phyloP scores from a whole-genome alignment of 2,797 vertebrate genomes.

The Liparis tanakae region DNA sequence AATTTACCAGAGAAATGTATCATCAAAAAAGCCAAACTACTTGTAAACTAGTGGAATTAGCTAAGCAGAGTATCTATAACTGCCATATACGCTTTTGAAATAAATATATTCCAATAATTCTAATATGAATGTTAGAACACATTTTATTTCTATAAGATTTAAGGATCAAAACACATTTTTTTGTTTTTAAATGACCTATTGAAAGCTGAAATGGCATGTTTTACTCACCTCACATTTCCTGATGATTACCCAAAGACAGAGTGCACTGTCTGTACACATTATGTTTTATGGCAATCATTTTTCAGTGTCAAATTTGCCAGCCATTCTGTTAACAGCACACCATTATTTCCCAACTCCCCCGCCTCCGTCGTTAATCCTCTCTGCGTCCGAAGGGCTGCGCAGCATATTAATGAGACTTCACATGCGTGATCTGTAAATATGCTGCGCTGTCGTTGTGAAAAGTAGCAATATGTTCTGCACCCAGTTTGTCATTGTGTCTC shows the following conservation, averaged over 20 bases:
- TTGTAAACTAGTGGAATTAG: not conserved
- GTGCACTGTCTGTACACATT: not conserved
- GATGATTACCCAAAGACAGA: not conserved
- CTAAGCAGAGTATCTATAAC: not conserved
- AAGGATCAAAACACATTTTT: not conserved
- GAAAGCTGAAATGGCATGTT: not conserved
- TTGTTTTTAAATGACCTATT: not conserved
- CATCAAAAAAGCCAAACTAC: not conserved
- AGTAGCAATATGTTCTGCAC: not conserved
- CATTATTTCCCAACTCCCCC: not conserved
- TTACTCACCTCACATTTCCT: not conserved
- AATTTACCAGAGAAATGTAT: not conserved
- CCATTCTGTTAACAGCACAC: not conserved
- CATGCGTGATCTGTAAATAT: not conserved
- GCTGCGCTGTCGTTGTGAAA: not conserved
- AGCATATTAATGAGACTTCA: not conserved
- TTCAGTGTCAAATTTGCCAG: not conserved
- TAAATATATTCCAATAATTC: not conserved
- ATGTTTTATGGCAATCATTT: not conserved
- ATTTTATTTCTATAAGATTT: not conserved
- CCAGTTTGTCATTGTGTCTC: not conserved
- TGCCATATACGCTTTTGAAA: not conserved
- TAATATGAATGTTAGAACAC: not conserved
- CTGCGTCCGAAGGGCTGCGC: not conserved
- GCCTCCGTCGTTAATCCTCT: not conserved